These are phyloP conservation scores for Dipodomys stephensi DNA, from an alignment of 2,113 vertebrate species.

Conservation along the genomic window DNA sequence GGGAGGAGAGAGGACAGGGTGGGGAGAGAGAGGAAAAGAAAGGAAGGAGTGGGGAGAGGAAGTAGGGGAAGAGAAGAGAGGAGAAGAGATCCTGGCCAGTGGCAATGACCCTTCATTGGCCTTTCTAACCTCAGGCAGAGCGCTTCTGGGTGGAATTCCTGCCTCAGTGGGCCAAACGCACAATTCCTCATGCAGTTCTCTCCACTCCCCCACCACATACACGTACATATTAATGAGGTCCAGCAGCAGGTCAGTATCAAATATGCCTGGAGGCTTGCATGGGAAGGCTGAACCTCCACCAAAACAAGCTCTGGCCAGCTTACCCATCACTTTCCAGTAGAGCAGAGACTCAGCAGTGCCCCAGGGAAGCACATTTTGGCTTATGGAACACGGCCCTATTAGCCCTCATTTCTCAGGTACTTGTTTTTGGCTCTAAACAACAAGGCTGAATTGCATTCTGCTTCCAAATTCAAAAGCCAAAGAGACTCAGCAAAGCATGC, in stretches of 20 bases:
- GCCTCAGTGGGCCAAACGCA: constrained; percentile 44
- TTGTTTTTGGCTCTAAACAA: constrained; percentile 59
- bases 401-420: constrained; percentile 39
- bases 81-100: neutral
- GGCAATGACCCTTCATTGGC: neutral
- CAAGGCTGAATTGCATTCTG: constrained; percentile 36
- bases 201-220: neutral
- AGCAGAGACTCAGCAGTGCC: neutral
- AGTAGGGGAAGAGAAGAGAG: too few relatives aligned
- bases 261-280: constrained; percentile 1
- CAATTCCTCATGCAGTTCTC: constrained; percentile 30
- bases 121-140: constrained; percentile 7
- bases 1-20: too few relatives aligned
- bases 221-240: constrained; percentile 45
- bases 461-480: constrained; percentile 52
- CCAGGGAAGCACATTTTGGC: neutral
- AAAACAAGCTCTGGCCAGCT: neutral
- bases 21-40: too few relatives aligned
- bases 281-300: constrained; percentile 25
- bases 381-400: constrained; percentile 5
- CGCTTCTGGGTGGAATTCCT: neutral
- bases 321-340: neutral
- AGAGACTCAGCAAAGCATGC: constrained; percentile 11
- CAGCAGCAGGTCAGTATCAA: constrained; percentile 51
- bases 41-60: too few relatives aligned